Base-by-base conservation (phyloP, 2,113 vertebrate species). In the Chaenogobius annularis region DNA sequence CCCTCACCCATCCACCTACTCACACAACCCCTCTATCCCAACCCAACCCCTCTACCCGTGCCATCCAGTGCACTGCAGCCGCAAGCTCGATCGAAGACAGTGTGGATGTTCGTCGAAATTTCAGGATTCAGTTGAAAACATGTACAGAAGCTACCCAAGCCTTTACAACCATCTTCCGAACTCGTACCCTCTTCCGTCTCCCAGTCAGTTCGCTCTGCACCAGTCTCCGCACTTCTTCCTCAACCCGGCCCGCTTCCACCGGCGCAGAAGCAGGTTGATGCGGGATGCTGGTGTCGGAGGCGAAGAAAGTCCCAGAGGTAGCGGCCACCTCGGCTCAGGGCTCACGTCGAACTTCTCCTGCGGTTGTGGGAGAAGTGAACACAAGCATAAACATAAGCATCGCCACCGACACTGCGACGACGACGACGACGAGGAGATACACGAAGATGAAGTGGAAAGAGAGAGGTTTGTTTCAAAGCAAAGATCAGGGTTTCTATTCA, bases 191-290 rank as follows among this genome's bases (percentile, higher is more conserved):
- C 76, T 90, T 20, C 73, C 95, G 84, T 85, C 94, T 89, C 95
- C 95, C 89, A 91, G 87, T 85, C 92, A 92, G 37, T 92, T 90
- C 17, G 68, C 87, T 52, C 74, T 84, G 47, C 89, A 93, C 70
- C 93, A 93, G 70, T 86, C 92, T 66, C 93, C 93, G 74, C 89
- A 97, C 68, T 91, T 98, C 72, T 94, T 98, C 67, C 95, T 98
- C 70, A 98, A 98, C 70, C 97, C 98, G 0, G 94, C 96, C 72
- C 95, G 98, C 75, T 98, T 97, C 47, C 96, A 97, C 87, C 95
- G 97, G 91, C 96, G 96, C 81, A 97, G 97, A 80, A 95, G 95
- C 90, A 95, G 97, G 85, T 86, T 96, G 15, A 81, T 96, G 22
- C 94, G 95, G 69, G 96, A 96, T 81, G 96, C 96, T 69, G 94